Evolutionary conservation across 2,797 vertebrate species (phyloP), one percentile per base, ranked within the genome.

Genomic region (Meriones psammophilus): DNA sequence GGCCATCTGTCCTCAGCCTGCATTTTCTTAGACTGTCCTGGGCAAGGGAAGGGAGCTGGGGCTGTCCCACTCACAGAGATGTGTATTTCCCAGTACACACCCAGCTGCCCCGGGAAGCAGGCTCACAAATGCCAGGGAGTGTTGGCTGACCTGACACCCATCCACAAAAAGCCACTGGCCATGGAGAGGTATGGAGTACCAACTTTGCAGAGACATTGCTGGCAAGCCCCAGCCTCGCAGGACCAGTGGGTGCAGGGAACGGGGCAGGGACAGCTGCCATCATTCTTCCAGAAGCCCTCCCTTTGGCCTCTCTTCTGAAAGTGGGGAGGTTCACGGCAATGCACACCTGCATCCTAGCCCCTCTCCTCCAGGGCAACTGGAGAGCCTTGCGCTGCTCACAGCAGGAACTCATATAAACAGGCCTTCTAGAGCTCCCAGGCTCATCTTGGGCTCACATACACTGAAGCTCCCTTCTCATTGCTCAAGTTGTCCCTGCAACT

Each of bases 221-320:
- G 28, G 3, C 3, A 15, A 62, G 5, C 2, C n/a, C 8, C 0
- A 0, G 17, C 50, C 28, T 7, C 28, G 20, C 36, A 71, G 62
- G 46, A 22, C 1, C 0, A 3, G 15, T 4, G 8, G 1, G 71
- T 26, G 1, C 28, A 5, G 30, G 18, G 64, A 6, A 8, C 4
- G 1, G n/a, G 20, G 2, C 0, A 2, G 5, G 28, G 46, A 36
- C 6, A 22, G 9, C 14, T 9, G 24, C 3, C 5, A 28, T 2
- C 28, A 2, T 50, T 85, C 36, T 62, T 56, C 30, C 14, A 12
- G 58, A 64, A 36, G 66, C 33, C 1, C 14, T 3, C 73, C 17
- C 30, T 68, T 46, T 0, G 7, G 17, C n/a, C 69, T 24, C 22
- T 71, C 81, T 85, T 18, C 33, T 12, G 68, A 58, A 71, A 50